A percentile compares a stretch with the other conserved stretches of the same genome.
phyloP scores from a whole-genome alignment of 1,140 invertebrate species.

The Zaprionus camerounensis region DNA sequence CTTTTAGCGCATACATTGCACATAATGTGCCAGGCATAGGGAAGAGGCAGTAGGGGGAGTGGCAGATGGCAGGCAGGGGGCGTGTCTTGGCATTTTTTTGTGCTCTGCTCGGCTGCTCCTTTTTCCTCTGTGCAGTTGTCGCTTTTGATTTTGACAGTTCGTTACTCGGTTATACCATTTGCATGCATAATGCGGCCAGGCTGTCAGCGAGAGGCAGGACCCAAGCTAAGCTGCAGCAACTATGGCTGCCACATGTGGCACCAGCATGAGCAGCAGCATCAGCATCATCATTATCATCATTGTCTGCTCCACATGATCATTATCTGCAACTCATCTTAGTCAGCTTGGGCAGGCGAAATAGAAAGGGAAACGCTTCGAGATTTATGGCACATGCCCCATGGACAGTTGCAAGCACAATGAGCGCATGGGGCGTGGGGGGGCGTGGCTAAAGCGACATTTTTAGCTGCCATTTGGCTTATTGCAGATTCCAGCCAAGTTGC shows the following conservation, averaged over 20 bases:
- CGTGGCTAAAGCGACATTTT: slow-evolving; percentile 41
- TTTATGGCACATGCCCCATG: slow-evolving; percentile 58
- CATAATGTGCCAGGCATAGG: slow-evolving; percentile 53
- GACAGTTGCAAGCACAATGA: slow-evolving; percentile 22
- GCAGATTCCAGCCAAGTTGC: slow-evolving; percentile 59
- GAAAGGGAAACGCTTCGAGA: slow-evolving; percentile 37
- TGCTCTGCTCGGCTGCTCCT: slow-evolving; percentile 5
- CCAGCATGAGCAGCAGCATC: slow-evolving; percentile 45
- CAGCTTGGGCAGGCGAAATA: not conserved
- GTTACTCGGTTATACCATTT: slow-evolving; percentile 78
- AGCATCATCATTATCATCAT: slow-evolving; percentile 22
- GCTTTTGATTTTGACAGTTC: slow-evolving; percentile 80
- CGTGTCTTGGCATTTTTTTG: slow-evolving; percentile 39
- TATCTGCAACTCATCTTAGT: slow-evolving; percentile 12
- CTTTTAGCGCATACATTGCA: slow-evolving; percentile 59
- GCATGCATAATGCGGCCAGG: slow-evolving; percentile 69
- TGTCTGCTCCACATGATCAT: slow-evolving; percentile 24
- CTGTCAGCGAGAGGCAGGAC: slow-evolving; percentile 9
- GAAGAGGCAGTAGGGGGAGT: not conserved
- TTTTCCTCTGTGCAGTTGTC: slow-evolving; percentile 56
- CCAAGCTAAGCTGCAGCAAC: slow-evolving; percentile 11
- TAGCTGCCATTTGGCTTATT: slow-evolving; percentile 64
- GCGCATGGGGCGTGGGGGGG: slow-evolving; percentile 1
- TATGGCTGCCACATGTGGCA: slow-evolving; percentile 29
- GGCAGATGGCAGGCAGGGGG: slow-evolving; percentile 28